Conservation (phyloP, 2,797 vertebrate species). For the Sparidentex hasta region DNA sequence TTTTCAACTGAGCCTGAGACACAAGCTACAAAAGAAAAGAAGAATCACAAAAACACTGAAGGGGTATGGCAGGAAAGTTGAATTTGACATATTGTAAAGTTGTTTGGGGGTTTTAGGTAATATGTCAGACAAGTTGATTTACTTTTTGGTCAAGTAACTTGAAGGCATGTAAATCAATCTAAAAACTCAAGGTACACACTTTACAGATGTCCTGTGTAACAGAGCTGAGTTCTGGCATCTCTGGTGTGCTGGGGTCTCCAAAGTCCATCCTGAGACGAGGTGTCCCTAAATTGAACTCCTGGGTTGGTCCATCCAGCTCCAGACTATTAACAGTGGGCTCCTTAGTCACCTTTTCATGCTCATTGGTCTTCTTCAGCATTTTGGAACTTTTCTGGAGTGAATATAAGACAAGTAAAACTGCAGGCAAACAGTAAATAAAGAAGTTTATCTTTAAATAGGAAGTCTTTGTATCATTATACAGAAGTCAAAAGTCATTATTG, state of each 20-base stretch:
- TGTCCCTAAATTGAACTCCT: slow-evolving; percentile 79
- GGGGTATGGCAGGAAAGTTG: background rate
- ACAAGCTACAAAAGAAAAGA: slow-evolving; percentile 74
- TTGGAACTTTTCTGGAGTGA: slow-evolving; percentile 56
- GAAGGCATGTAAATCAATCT: background rate
- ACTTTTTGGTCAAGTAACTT: background rate
- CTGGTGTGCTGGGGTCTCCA: slow-evolving; percentile 86
- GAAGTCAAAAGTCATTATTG: background rate
- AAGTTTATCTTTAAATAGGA: background rate
- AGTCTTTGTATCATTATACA: background rate
- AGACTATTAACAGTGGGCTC: slow-evolving; percentile 25
- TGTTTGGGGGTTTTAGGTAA: background rate
- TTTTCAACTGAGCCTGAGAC: slow-evolving; percentile 72
- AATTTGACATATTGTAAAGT: background rate
- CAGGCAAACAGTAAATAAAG: background rate
- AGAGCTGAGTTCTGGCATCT: slow-evolving; percentile 90
- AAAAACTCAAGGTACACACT: slow-evolving; percentile 55
- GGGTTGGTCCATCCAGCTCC: slow-evolving; percentile 73
- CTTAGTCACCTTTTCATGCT: background rate
- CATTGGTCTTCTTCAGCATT: slow-evolving; percentile 10
- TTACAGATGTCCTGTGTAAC: slow-evolving; percentile 86
- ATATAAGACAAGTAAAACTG: background rate
- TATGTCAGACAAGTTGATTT: background rate
- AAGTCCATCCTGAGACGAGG: slow-evolving; percentile 76
- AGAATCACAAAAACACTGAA: background rate